A percentile compares a stretch with the other conserved stretches of the same genome.
Conservation (phyloP, 2,888 invertebrate genomes). For the Polymixis lichenea region DNA sequence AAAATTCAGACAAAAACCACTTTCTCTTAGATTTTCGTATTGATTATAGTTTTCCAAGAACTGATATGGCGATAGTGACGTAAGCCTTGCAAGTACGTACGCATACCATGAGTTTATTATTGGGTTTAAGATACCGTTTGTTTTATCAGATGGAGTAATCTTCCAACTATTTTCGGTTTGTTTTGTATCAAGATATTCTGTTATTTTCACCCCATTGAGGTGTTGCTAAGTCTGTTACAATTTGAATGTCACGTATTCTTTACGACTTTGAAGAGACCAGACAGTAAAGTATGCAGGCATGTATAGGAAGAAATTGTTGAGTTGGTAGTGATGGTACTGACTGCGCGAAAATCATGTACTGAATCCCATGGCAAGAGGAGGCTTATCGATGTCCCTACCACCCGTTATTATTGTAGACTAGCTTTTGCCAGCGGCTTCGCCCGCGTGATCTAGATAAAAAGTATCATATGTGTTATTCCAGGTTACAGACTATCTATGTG, state of each 20-base stretch:
- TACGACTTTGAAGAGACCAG: neutral
- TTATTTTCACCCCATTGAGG: slow-evolving; percentile 37
- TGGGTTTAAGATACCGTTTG: slow-evolving; percentile 59
- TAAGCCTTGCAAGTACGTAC: slow-evolving; percentile 39
- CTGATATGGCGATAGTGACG: slow-evolving; percentile 48
- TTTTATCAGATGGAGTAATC: slow-evolving; percentile 62
- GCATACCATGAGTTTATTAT: slow-evolving; percentile 55
- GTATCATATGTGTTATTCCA: too few relatives aligned
- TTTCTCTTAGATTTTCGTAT: slow-evolving; percentile 37
- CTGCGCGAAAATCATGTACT: too few relatives aligned
- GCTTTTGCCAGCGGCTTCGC: too few relatives aligned
- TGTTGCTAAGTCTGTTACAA: slow-evolving; percentile 31
- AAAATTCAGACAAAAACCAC: slow-evolving; percentile 7
- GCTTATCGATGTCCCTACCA: too few relatives aligned
- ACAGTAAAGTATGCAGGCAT: neutral
- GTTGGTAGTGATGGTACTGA: neutral
- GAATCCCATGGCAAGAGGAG: too few relatives aligned
- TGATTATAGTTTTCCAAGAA: slow-evolving; percentile 49
- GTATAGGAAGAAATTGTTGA: neutral
- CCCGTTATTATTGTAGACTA: too few relatives aligned
- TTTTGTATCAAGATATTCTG: slow-evolving; percentile 52
- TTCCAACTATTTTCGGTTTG: slow-evolving; percentile 52
- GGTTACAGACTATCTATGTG: too few relatives aligned
- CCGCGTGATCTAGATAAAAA: too few relatives aligned
- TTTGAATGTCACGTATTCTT: slow-evolving; percentile 27